A percentile compares a stretch with the other conserved stretches of the same genome.
Evolutionary conservation across 2,113 vertebrate genomes (phyloP).

Genomic region (Mola mola): DNA sequence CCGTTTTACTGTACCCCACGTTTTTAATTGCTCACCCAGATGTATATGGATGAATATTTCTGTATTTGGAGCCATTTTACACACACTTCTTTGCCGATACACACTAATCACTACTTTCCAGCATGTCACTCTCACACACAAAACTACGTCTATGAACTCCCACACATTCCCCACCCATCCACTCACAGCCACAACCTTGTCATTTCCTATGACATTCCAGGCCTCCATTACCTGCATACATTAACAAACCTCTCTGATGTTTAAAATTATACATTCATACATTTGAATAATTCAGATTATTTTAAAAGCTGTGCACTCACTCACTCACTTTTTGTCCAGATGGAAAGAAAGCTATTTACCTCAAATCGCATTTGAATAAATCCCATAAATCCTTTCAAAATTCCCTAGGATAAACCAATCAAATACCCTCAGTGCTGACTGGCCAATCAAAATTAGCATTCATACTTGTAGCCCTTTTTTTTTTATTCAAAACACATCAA

Average conservation of each 20-base stretch:
- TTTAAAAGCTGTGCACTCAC: conserved; percentile 72
- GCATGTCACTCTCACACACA: conserved; percentile 23
- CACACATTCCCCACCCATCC: conserved; percentile 7
- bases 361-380: conserved; percentile 77
- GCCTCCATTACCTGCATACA: conserved; percentile 73
- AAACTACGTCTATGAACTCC: conserved; percentile 21
- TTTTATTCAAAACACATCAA: conserved; percentile 68
- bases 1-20: not conserved
- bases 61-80: not conserved
- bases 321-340: conserved; percentile 50
- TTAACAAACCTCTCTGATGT: conserved; percentile 68
- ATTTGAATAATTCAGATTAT: conserved; percentile 78
- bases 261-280: conserved; percentile 73
- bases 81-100: conserved; percentile 6
- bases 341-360: conserved; percentile 70
- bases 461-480: conserved; percentile 36
- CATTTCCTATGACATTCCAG: conserved; percentile 67
- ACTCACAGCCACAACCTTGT: conserved; percentile 41
- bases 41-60: conserved; percentile 27
- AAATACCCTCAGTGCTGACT: conserved; percentile 47
- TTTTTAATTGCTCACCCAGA: conserved; percentile 1
- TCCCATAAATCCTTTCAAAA: conserved; percentile 73
- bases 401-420: conserved; percentile 75
- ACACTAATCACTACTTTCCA: conserved; percentile 25
- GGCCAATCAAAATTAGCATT: conserved; percentile 73